Evolutionary conservation across 2,888 invertebrate genomes (phyloP), one percentile per base, ranked within the genome.

Genomic region (Invenusta paracnida): DNA sequence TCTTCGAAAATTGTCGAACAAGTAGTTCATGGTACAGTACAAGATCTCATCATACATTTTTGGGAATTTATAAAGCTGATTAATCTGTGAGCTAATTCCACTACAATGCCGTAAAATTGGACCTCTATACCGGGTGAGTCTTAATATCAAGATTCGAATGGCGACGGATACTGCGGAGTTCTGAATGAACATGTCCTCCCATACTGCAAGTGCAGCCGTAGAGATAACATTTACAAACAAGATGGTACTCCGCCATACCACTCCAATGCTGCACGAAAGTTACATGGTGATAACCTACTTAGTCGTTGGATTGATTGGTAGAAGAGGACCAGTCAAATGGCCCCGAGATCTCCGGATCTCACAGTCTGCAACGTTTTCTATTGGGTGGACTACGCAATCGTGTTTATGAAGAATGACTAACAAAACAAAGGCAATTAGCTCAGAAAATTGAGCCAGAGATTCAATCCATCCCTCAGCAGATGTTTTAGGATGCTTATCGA

Each of bases 341-440:
- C 73, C 73, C 73, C 73, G 17, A 5, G 73, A 73, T 73, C 73
- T 73, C 25, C 73, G 25, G 73, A 73, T 73, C 17, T n/a, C 11
- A 73, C 73, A 73, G 25, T 23, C 27, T 73, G 73, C 23, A 23
- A 73, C 25, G 5, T 48, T 48, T 48, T 48, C 48, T 48, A 48
- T 48, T 5, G 48, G 48, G 48, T 48, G 17, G 5, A 73, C 23
- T 73, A 25, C 73, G 73, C 5, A 23, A 73, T 73, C 2, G 23
- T 73, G 73, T 73, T 73, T 73, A 73, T 73, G 73, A n/a, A 73
- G 23, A 73, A 73, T 23, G 17, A 73, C 73, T 23, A 73, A 73
- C 73, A 23, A 73, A 73, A 13, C 73, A 23, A 2, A 5, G 27
- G 25, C 25, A 25, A 23, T 25, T 73, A 23, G 27, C 73, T 23